These are phyloP conservation scores for Sesamia nonagrioides DNA, from an alignment of 1,140 invertebrate species.

Conservation along the genomic window DNA sequence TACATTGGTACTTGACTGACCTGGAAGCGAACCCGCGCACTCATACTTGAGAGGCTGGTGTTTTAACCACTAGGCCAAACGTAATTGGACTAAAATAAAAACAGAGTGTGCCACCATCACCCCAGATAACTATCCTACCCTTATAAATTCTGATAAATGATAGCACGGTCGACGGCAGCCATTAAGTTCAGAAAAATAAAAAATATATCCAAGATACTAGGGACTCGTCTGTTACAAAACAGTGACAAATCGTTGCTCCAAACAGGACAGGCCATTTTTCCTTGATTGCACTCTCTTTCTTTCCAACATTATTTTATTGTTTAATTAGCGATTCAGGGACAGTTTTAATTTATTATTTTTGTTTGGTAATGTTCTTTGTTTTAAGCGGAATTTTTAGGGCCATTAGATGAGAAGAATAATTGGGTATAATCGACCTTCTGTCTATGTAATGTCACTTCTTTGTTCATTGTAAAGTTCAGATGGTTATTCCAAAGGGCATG, in stretches of 20 bases:
- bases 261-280: constrained; percentile 48
- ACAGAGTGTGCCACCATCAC: constrained; percentile 2
- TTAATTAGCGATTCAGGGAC: background rate
- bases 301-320: background rate
- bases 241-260: constrained; percentile 61
- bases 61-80: too few species aligned
- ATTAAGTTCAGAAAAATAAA: constrained; percentile 55
- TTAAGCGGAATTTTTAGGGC: background rate
- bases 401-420: background rate
- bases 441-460: too few species aligned
- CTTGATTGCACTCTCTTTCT: constrained; percentile 55
- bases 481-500: background rate
- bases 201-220: constrained; percentile 53
- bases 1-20: too few species aligned
- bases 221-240: constrained; percentile 44
- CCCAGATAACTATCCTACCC: constrained; percentile 36
- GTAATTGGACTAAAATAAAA: background rate
- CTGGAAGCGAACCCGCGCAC: too few species aligned
- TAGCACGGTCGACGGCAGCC: constrained; percentile 42
- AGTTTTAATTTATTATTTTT: background rate
- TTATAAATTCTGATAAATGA: constrained; percentile 57
- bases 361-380: background rate
- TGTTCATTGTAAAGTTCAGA: background rate
- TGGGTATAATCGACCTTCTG: background rate
- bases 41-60: too few species aligned